Evolutionary conservation across 23 tunicate genomes (phyloP).

Genomic region (Styela plicata): DNA sequence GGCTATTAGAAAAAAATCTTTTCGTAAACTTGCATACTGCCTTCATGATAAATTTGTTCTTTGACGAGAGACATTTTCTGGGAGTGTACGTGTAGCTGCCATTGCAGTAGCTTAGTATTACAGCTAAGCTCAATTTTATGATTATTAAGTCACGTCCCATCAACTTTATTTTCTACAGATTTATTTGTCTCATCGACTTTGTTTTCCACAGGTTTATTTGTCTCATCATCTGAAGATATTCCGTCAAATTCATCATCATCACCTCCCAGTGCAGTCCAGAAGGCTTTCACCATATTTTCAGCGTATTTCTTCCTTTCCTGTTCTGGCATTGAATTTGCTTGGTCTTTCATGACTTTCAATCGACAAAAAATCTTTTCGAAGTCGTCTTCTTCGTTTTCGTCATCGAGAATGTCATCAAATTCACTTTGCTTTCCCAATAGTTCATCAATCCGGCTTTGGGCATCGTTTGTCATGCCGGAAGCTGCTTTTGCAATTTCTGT

Average conservation of each 20-base stretch:
- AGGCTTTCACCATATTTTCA: constrained; percentile 66
- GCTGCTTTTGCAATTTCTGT: not conserved
- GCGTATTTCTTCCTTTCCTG: constrained; percentile 62
- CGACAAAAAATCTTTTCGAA: constrained; percentile 70
- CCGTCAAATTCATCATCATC: constrained; percentile 61
- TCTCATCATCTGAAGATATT: constrained; percentile 52
- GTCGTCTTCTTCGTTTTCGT: constrained; percentile 42
- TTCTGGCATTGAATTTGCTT: constrained; percentile 42
- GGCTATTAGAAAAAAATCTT: no score
- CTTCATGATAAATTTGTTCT: no score
- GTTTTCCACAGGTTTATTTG: no score
- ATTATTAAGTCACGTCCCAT: no score
- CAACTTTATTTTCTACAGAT: no score
- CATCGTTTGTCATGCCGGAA: not conserved
- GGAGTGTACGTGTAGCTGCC: no score
- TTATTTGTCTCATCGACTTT: no score
- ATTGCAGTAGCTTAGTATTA: no score
- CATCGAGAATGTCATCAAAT: constrained; percentile 9
- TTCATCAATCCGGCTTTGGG: not conserved
- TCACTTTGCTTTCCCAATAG: constrained; percentile 32
- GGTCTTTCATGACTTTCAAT: constrained; percentile 52
- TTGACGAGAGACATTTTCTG: no score
- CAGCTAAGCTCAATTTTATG: no score
- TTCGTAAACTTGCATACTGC: no score
- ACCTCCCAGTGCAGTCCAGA: constrained; percentile 72